Evolutionary conservation across 2,797 vertebrate genomes (phyloP), one percentile per base, ranked within the genome.

Genomic region (Typhlichthys eigenmanni): DNA sequence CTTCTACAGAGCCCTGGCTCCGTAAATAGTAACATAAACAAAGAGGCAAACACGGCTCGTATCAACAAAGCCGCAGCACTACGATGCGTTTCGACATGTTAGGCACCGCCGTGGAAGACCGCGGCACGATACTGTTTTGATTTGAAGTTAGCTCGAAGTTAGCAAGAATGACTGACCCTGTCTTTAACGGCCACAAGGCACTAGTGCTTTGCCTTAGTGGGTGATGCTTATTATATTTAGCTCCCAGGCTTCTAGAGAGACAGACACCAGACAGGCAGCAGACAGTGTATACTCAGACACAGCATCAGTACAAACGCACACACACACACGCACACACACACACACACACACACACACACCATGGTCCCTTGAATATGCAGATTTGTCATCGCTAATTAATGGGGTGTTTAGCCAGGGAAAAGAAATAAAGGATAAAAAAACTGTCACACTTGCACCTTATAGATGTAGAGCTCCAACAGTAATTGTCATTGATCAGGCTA

Each of bases 351-450:
- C 6, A 38, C 1, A 38, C 34, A 38, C 34, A 38, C 66, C 56
- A 53, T 47, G 54, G 50, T 43, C 43, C 69, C 47, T 64, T 61
- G 19, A 0, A 24, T 19, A 56, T 2, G 2, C 47, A 49, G 70
- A 69, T 80, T 68, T 77, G 71, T 60, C 55, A 68, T 75, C 2
- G 14, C 65, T 71, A 69, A 83, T 84, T 71, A 76, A 82, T 68
- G 62, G 16, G 51, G 16, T 65, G 32, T 71, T 82, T 78, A 72
- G 59, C 49, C 60, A 64, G 64, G 76, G 56, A 70, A 70, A 72
- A 57, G 47, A 56, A 62, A 74, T 63, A 52, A 80, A 60, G 34
- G 45, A 70, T 72, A 62, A 24, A 46, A 47, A 46, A 48, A 52
- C 12, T 34, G 24, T 47, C 63, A 64, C 69, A 5, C 34, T 46